phyloP scores from a whole-genome alignment of 1,140 invertebrate genomes.

The Papilio glaucus region DNA sequence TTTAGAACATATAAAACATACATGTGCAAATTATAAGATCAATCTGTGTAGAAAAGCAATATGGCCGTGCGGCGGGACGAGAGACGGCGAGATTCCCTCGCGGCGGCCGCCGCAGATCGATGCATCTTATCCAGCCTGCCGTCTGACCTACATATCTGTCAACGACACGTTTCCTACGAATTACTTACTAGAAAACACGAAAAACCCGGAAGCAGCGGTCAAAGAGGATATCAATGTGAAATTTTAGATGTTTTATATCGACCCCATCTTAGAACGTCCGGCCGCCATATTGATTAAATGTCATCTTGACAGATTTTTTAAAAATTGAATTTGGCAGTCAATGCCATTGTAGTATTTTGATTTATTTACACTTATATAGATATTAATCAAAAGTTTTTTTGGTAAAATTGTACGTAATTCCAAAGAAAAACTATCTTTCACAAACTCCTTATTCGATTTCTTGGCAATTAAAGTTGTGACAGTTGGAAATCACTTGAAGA shows the following conservation, averaged over 20 bases:
- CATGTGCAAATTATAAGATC: not conserved
- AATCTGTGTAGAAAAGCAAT: conserved; percentile 16
- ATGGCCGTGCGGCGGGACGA: not conserved
- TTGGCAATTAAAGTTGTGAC: conserved; percentile 27
- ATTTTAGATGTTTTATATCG: no score
- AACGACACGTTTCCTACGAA: not conserved
- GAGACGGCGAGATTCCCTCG: conserved; percentile 33
- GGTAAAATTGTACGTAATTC: not conserved
- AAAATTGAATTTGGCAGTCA: not conserved
- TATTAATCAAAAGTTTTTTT: not conserved
- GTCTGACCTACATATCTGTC: conserved; percentile 27
- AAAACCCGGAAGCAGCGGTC: not conserved
- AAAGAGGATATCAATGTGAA: no score
- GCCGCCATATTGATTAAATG: not conserved
- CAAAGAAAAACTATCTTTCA: not conserved
- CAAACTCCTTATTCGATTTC: not conserved
- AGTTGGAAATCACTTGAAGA: conserved; percentile 35
- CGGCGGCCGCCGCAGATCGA: conserved; percentile 34
- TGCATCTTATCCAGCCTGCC: conserved; percentile 35
- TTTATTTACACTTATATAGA: not conserved
- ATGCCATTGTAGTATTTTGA: not conserved
- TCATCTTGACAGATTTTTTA: conserved; percentile 6
- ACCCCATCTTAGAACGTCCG: not conserved
- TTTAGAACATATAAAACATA: not conserved
- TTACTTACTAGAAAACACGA: not conserved